phyloP scores from a whole-genome alignment of 2,797 vertebrate genomes.

The Microcaecilia unicolor region DNA sequence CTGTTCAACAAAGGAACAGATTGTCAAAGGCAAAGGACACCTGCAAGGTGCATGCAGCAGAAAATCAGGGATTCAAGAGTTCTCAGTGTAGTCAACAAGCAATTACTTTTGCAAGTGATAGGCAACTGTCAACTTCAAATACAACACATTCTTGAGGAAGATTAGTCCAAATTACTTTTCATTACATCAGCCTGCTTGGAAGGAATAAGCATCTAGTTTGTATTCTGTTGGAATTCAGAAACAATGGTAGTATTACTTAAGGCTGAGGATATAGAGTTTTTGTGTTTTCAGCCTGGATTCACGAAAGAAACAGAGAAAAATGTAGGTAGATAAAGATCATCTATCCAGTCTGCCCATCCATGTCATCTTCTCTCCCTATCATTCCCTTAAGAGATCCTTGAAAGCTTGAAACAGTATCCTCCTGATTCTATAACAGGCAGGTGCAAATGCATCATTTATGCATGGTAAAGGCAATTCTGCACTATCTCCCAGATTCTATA shows the following conservation, averaged over 20 bases:
- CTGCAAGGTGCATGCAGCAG: conserved; percentile 74
- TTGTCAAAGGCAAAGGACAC: conserved; percentile 79
- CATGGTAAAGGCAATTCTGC: too few species aligned
- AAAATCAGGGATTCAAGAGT: conserved; percentile 72
- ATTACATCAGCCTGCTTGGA: conserved; percentile 77
- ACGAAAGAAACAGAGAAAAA: conserved; percentile 79
- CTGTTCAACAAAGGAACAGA: conserved; percentile 68
- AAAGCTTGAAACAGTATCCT: too few species aligned
- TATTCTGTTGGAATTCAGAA: conserved; percentile 89
- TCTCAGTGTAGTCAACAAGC: conserved; percentile 66
- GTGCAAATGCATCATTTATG: too few species aligned
- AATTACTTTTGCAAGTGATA: conserved; percentile 84
- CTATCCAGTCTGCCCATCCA: too few species aligned
- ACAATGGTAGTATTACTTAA: conserved; percentile 74
- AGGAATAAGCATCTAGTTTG: conserved; percentile 74
- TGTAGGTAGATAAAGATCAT: too few species aligned
- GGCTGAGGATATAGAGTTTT: conserved; percentile 89
- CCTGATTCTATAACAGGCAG: too few species aligned
- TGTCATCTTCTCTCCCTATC: too few species aligned
- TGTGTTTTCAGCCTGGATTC: conserved; percentile 79
- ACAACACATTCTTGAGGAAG: conserved; percentile 83
- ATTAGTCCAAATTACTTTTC: conserved; percentile 98
- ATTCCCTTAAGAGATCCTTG: too few species aligned
- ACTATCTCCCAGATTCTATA: too few species aligned
- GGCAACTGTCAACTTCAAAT: conserved; percentile 92